phyloP scores from a whole-genome alignment of 2,113 vertebrate species.

The Cheilinus undulatus region DNA sequence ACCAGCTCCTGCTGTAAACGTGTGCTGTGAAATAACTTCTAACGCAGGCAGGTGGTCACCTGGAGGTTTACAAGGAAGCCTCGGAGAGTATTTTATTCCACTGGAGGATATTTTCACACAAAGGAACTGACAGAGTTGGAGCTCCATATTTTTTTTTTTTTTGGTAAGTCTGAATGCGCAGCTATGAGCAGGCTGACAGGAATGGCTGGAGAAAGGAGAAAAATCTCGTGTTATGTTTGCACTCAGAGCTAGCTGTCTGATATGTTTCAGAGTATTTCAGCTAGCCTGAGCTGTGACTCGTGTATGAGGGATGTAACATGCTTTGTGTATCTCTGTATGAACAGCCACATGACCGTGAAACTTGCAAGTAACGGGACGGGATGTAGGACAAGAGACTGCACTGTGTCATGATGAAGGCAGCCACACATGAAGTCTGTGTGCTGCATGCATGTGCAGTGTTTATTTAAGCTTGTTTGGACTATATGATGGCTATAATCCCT shows the following conservation, averaged over 20 bases:
- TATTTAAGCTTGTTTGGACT: not conserved
- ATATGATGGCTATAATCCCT: not conserved
- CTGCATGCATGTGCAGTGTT: not conserved
- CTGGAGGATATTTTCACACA: slow-evolving; percentile 41
- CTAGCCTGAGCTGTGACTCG: not conserved
- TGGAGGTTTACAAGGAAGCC: slow-evolving; percentile 10
- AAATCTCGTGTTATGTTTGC: slow-evolving; percentile 18
- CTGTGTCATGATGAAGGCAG: slow-evolving; percentile 40
- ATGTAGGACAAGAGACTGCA: slow-evolving; percentile 62
- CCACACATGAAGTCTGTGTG: slow-evolving; percentile 7
- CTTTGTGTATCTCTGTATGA: slow-evolving; percentile 22
- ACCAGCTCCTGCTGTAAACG: not conserved
- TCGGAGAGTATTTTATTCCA: not conserved
- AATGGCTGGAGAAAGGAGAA: slow-evolving; percentile 30
- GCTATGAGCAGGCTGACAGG: slow-evolving; percentile 58
- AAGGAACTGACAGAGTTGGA: slow-evolving; percentile 58
- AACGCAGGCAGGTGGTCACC: slow-evolving; percentile 16
- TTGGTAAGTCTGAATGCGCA: slow-evolving; percentile 75
- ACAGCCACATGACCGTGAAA: slow-evolving; percentile 50
- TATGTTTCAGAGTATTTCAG: not conserved
- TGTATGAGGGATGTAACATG: slow-evolving; percentile 11
- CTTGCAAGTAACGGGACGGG: slow-evolving; percentile 62
- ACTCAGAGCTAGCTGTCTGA: not conserved
- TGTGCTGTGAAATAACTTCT: slow-evolving; percentile 29
- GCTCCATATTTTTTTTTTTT: slow-evolving; percentile 38